Evolutionary conservation across 2,888 invertebrate species (phyloP), one percentile per base, ranked within the genome.

Genomic region (Drosophila meridionalis): DNA sequence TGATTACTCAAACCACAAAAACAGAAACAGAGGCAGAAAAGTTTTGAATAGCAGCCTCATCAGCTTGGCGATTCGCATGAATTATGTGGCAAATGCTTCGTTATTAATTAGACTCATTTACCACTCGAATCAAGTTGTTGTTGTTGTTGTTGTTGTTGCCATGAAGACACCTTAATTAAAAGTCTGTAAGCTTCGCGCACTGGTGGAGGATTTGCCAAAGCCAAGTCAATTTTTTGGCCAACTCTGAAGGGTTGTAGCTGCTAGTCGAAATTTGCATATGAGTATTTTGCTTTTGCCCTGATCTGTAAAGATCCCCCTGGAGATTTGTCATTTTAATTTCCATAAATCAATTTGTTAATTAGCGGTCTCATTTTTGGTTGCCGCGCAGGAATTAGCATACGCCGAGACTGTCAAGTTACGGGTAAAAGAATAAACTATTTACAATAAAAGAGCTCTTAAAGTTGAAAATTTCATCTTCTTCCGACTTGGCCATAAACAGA

Each of bases 91-190:
- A 92, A 92, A 93, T 92, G 90, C 92, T 89, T 91, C 92, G 92
- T 93, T 92, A 92, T 93, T 93, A 92, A 92, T 92, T 93, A 92
- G 90, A 89, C 92, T 92, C 92, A 92, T 92, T 92, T 92, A 87
- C 83, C 89, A 85, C 76, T 80, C 65, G 76, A 73, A 57, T 82
- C 69, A 69, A 63, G 38, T 55, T 58, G 61, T 56, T 69, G n/a
- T 43, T 60, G 42, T 60, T 45, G 52, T 43, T 53, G 61, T 60
- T 76, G 72, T 86, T 87, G 85, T 91, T 83, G 69, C 88, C 90
- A 89, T 89, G 88, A 87, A 90, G 91, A 90, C 90, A 92, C 92
- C 91, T 92, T 92, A 91, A 92, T 92, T 92, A 92, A 92, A 92
- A 90, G 91, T 89, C 91, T 90, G 91, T 80, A 67, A 40, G 6